Base-by-base conservation (phyloP, 2,888 invertebrate genomes). In the Helleia helle region DNA sequence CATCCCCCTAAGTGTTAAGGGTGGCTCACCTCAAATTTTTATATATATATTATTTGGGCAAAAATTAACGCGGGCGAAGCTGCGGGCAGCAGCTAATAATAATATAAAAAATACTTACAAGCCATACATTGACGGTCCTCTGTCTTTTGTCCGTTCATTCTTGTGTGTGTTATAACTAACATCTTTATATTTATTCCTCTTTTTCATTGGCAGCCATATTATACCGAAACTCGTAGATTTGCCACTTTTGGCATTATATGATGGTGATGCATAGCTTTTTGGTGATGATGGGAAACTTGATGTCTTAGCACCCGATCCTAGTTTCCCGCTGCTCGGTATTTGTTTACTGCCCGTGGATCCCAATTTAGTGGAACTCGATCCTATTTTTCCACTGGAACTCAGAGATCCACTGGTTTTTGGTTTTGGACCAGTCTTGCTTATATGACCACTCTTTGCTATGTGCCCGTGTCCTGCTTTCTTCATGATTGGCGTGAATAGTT, bases 51-150 rank as follows among this genome's bases (percentile, higher is more conserved):
- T n/a, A n/a, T n/a, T n/a, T n/a, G n/a, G n/a, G n/a, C n/a, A n/a
- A n/a, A n/a, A n/a, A n/a, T n/a, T n/a, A n/a, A n/a, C n/a, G n/a
- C n/a, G n/a, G n/a, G n/a, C n/a, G n/a, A n/a, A n/a, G n/a, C n/a
- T n/a, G n/a, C n/a, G n/a, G n/a, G n/a, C n/a, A n/a, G n/a, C n/a
- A n/a, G n/a, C n/a, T n/a, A n/a, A n/a, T n/a, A n/a, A n/a, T n/a
- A 3, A 3, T 6, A 6, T 22, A 22, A 22, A 5, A 2, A 22
- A 6, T 57, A 75, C 76, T 73, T 61, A 81, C 81, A 57, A 52
- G 43, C 66, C 70, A 45, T 76, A 77, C 73, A 81, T 81, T 22
- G 81, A 67, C 1, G 83, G 81, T 13, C 69, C 50, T 51, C 76
- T 62, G 8, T 75, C 71, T 38, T 56, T 64, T 8, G 56, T 51